Conservation (phyloP, 2,113 vertebrate genomes). For the Mormyrus iriodes region DNA sequence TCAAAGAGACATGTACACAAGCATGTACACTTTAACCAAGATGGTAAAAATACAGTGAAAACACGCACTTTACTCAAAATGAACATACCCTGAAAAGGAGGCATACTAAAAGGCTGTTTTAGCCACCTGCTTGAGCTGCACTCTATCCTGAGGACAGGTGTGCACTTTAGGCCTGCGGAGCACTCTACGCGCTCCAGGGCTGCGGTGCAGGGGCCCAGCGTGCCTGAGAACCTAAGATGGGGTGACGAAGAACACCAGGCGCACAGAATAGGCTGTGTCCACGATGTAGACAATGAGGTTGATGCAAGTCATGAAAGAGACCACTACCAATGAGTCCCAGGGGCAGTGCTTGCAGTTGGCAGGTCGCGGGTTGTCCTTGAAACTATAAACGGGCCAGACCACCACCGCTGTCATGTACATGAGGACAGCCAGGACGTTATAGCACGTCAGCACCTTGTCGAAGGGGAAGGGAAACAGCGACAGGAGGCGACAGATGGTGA, state of each 20-base stretch:
- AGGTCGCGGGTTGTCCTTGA: not conserved
- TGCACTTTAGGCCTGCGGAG: not conserved
- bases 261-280: constrained; percentile 70
- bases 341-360: fast-evolving
- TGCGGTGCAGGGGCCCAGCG: not conserved
- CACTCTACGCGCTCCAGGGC: not conserved
- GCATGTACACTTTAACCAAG: not conserved
- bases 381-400: constrained; percentile 77
- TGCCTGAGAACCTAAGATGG: constrained; percentile 26
- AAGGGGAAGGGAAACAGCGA: constrained; percentile 51
- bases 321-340: constrained; percentile 57
- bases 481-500: constrained; percentile 68
- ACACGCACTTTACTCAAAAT: not conserved
- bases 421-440: constrained; percentile 65
- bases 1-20: not conserved
- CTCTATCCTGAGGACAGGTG: not conserved
- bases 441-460: constrained; percentile 62
- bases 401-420: constrained; percentile 73
- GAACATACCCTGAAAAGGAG: not conserved
- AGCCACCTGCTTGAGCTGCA: not conserved
- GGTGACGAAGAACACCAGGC: constrained; percentile 59
- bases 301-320: constrained; percentile 68
- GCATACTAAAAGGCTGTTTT: not conserved
- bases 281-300: constrained; percentile 74
- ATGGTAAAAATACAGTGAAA: not conserved